These are phyloP conservation scores for Natator depressus DNA, from an alignment of 2,113 vertebrate genomes.

Conservation along the genomic window DNA sequence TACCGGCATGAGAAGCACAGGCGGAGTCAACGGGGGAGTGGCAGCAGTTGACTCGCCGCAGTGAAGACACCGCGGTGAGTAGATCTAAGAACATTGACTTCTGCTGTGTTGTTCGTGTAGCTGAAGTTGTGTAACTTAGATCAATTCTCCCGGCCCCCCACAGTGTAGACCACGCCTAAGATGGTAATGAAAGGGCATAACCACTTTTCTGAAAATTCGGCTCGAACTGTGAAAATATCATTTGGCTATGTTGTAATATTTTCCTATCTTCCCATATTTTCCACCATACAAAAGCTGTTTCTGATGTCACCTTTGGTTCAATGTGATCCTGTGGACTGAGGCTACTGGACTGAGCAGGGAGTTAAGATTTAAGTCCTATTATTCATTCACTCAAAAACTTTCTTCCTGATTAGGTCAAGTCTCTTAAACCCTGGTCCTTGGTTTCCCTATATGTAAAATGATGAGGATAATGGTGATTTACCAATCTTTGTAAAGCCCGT, in stretches of 20 bases:
- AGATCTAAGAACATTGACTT: too few relatives aligned
- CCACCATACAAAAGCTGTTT: not conserved
- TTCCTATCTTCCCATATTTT: accelerated
- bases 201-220: not conserved
- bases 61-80: too few relatives aligned
- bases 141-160: too few relatives aligned
- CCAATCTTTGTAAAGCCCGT: not conserved
- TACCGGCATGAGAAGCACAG: too few relatives aligned
- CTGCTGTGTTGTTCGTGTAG: too few relatives aligned
- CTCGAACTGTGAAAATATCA: not conserved
- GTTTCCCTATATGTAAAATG: not conserved
- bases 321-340: not conserved
- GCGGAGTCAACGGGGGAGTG: too few relatives aligned
- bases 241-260: not conserved
- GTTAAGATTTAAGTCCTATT: not conserved
- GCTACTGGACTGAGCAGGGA: not conserved
- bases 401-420: not conserved
- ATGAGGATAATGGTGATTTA: not conserved
- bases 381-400: not conserved
- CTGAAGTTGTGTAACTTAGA: too few relatives aligned
- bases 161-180: not conserved
- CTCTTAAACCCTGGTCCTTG: not conserved
- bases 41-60: too few relatives aligned
- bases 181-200: not conserved
- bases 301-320: not conserved